A percentile compares a stretch with the other conserved stretches of the same genome.
These are phyloP conservation scores for Perithous albicinctus DNA, from an alignment of 2,888 invertebrate genomes.

Conservation along the genomic window DNA sequence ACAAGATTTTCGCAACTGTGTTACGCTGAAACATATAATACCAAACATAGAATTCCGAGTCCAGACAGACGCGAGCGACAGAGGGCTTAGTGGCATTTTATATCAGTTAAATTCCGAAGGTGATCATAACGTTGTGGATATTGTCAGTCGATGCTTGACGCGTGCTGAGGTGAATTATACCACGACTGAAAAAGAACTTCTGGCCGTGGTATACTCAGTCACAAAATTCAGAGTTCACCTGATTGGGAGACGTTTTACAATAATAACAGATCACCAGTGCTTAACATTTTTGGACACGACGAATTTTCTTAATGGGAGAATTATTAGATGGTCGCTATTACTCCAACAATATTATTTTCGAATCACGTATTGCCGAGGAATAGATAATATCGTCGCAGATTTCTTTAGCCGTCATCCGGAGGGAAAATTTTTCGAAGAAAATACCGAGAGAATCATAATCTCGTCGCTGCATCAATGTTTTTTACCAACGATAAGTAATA, in stretches of 20 bases:
- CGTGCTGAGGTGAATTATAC: constrained; percentile 70
- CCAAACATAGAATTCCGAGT: too few relatives aligned
- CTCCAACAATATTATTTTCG: constrained; percentile 41
- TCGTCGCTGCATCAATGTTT: too few relatives aligned
- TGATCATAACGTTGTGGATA: constrained; percentile 63
- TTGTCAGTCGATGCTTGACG: constrained; percentile 70
- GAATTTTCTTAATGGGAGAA: constrained; percentile 2
- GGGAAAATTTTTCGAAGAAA: constrained; percentile 27
- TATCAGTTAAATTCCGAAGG: constrained; percentile 51
- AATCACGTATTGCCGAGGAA: constrained; percentile 41
- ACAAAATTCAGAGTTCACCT: constrained; percentile 39
- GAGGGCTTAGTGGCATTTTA: too few relatives aligned
- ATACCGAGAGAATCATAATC: not conserved
- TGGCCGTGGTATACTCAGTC: constrained; percentile 53
- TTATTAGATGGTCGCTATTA: constrained; percentile 13
- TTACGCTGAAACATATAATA: too few relatives aligned
- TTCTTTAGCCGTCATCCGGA: constrained; percentile 51
- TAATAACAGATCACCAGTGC: constrained; percentile 33
- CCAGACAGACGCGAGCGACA: too few relatives aligned
- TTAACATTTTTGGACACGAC: constrained; percentile 13
- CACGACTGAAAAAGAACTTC: constrained; percentile 72
- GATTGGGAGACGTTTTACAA: constrained; percentile 11
- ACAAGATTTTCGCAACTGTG: constrained; percentile 24
- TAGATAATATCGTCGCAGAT: constrained; percentile 52
- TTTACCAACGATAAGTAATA: too few relatives aligned